A percentile compares a stretch with the other conserved stretches of the same genome.
phyloP scores from a whole-genome alignment of 1,140 invertebrate species.

The Cyrtorhinus lividipennis region DNA sequence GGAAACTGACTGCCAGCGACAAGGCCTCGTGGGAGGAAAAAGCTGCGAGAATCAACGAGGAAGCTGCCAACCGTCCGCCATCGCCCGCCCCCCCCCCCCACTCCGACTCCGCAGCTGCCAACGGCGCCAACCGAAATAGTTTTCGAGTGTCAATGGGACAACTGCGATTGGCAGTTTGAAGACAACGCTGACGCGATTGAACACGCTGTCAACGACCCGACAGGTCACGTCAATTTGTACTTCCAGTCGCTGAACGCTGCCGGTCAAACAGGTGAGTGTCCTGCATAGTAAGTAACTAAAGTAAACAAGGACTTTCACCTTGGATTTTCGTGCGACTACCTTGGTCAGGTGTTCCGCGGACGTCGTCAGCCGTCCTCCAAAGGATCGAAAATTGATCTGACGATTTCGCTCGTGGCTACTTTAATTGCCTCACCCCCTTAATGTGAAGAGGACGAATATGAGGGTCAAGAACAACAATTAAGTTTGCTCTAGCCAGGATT shows the following conservation, averaged over 20 bases:
- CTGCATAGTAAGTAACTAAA: too few species aligned
- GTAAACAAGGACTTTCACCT: too few species aligned
- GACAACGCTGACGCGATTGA: conserved; percentile 77
- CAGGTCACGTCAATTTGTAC: conserved; percentile 41
- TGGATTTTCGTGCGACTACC: too few species aligned
- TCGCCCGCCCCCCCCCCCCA: conserved; percentile 29
- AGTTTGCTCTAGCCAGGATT: too few species aligned
- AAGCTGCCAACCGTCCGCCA: conserved; percentile 43
- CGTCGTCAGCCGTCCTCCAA: too few species aligned
- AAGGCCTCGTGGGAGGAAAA: conserved; percentile 89
- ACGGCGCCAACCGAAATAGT: conserved; percentile 35
- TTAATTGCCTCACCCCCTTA: too few species aligned
- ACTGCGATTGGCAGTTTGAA: conserved; percentile 87
- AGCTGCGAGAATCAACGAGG: conserved; percentile 74
- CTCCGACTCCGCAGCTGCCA: conserved; percentile 12
- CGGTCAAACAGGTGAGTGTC: background rate
- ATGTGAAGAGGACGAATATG: too few species aligned
- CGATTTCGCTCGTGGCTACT: background rate
- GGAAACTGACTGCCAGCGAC: conserved; percentile 66
- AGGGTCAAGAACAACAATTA: too few species aligned
- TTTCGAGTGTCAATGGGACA: conserved; percentile 82
- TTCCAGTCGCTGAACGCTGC: conserved; percentile 27
- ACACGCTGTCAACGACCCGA: conserved; percentile 62
- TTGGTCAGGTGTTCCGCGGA: background rate
- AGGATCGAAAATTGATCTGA: too few species aligned